Evolutionary conservation across 2,888 invertebrate genomes (phyloP), one percentile per base, ranked within the genome.

Genomic region (Scaptomyza tumidula): DNA sequence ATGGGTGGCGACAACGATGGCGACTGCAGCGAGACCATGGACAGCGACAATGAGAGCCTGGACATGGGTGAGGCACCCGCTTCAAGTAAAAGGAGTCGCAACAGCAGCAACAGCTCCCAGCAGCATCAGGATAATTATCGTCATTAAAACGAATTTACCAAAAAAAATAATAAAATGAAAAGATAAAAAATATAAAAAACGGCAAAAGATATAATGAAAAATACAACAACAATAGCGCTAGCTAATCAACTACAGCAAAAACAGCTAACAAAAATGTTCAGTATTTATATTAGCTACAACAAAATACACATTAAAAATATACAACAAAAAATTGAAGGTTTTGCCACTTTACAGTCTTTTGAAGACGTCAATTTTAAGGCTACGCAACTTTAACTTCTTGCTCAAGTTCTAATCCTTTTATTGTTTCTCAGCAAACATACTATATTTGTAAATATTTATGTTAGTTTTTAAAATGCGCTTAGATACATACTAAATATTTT

Each of bases 1-100:
- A 94, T 97, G 39, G 97, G 96, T 53, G 91, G 91, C 62, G 89
- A 88, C 55, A 95, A 95, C 80, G 95, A 90, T 64, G 92, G 92
- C 58, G 92, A 92, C 78, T 92, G 92, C 79, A 92, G 92, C 71
- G 92, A 92, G 82, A 83, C 92, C 69, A 90, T 92, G 87, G 92
- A 92, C 71, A 92, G 92, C 82, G 92, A 92, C 86, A 91, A 92
- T 39, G 92, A 92, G 80, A 92, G 92, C 71, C 86, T 92, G 70
- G 92, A 92, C 75, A 90, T 92, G 89, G 92, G 91, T 41, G 92
- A 92, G 64, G 83, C 80, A 62, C 90, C 90, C n/a, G 84, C 88
- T 39, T 90, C 91, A 60, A 88, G 90, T 65, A 92, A 92, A 78
- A 86, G 92, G 56, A 91, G 91, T 87, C 90, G 92, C 80, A 91